Base-by-base conservation (phyloP, 2,888 invertebrate species). In the Leptopilina drosophilae region DNA sequence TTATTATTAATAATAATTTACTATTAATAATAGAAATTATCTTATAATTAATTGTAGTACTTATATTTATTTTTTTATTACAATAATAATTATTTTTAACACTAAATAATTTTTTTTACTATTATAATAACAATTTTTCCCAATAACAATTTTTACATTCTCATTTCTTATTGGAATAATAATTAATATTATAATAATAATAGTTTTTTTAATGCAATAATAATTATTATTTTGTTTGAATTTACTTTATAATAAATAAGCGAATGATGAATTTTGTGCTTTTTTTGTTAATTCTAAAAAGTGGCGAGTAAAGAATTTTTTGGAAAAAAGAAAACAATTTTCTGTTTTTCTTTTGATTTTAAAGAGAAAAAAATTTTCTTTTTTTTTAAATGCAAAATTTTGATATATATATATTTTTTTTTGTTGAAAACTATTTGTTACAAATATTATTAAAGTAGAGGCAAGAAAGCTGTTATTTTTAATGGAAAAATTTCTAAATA, bases 401-500 rank as follows among this genome's bases (percentile, higher is more conserved):
- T 33, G 33, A 33, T 33, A 33, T 33, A 33, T 33, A 33, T 33
- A 20, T 20, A 67, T 5, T 49, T 49, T 5, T 12, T 15, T 56
- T 73, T 56, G 8, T 26, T 40, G 53, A 53, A 56, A 73, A n/a
- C 56, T 73, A 73, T 73, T 56, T 26, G 33, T n/a, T 73, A 33
- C n/a, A n/a, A n/a, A 56, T 73, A 64, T 26, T 64, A 33, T 64
- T 33, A n/a, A 56, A 33, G n/a, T 33, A 73, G 56, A 56, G 56
- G 56, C 33, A 53, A 76, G 14, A 76, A 76, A 40, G 12, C 42
- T 56, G 33, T 33, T 65, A 12, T 46, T 65, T 65, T 64, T 6
- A 65, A 53, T 64, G 46, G 14, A 77, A 77, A 64, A 49, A 46
- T 46, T 77, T 9, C 53, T 64, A 77, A 33, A 33, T 33, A 33